Conservation (phyloP, 1,140 invertebrate species). For the Sinonovacula constricta region DNA sequence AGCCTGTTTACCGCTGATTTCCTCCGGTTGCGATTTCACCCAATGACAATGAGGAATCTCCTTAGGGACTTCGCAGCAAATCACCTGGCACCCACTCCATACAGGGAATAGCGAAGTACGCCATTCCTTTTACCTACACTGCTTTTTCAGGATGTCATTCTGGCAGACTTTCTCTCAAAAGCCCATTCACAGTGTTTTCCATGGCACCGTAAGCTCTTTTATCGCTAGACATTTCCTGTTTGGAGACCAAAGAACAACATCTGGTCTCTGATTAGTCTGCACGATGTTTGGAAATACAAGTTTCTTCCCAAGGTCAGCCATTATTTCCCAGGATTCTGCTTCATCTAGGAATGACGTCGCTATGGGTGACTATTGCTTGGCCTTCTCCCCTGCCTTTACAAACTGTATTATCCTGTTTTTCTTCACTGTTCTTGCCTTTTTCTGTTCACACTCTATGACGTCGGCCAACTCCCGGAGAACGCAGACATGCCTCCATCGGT, state of each 20-base stretch:
- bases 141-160: too few relatives aligned
- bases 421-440: neutral
- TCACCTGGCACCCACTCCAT: constrained; percentile 2
- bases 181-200: too few relatives aligned
- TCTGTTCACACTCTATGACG: constrained; percentile 8
- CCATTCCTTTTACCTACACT: too few relatives aligned
- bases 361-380: neutral
- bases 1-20: neutral
- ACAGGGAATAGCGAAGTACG: neutral
- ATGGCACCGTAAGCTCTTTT: too few relatives aligned
- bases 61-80: neutral
- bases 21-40: neutral
- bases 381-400: neutral
- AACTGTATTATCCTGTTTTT: too few relatives aligned
- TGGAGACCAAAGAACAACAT: too few relatives aligned
- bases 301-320: too few relatives aligned
- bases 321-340: too few relatives aligned
- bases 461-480: constrained; percentile 38
- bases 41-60: neutral
- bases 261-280: too few relatives aligned
- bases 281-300: too few relatives aligned
- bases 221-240: neutral
- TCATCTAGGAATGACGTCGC: too few relatives aligned
- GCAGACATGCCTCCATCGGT: constrained; percentile 33
- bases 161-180: too few relatives aligned